Base-by-base conservation (phyloP, 2,888 invertebrate genomes). In the Cheilosia pagana region DNA sequence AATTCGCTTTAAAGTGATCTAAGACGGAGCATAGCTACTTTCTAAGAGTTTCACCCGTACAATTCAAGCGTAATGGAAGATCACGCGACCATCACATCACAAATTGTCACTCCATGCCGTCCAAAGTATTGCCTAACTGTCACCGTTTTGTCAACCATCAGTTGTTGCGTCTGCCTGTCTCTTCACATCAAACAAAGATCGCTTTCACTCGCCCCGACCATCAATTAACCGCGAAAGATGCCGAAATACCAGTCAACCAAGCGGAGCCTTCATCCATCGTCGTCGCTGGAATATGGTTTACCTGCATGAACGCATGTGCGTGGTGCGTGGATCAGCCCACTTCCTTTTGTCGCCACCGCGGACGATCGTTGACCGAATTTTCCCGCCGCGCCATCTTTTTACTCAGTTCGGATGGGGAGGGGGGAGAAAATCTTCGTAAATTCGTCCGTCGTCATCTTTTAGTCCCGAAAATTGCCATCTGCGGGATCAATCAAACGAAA, bases 401-500 rank as follows among this genome's bases (percentile, higher is more conserved):
- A n/a, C 7, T 19, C 14, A 5, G 39, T 12, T 35, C 12, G 35
- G n/a, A 8, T 14, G 21, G 25, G 14, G 62, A 74, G 10, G 16
- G 21, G 25, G 14, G 62, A 74, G 63, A 85, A 76, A 86, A 86
- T 76, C 76, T 72, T 81, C 28, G 28, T 28, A 62, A 59, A 74
- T 50, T 63, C 60, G 77, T 65, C 72, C 57, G 45, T 28, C 48
- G 55, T 71, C 78, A 60, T 76, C 52, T 63, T 74, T 48, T 23
- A 14, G 6, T 5, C 8, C 39, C 35, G 5, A 31, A 88, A 88
- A 87, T 88, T 88, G 88, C 88, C 90, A 90, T 89, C 89, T 91
- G 91, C 88, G 89, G 88, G 88, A 87, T 88, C 89, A 89, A 91
- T 90, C 90, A 89, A 90, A 88, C 88, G 89, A 85, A 85, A 85